These are phyloP conservation scores for Cochlearius cochlearius DNA, from an alignment of 2,113 vertebrate genomes.

Conservation along the genomic window DNA sequence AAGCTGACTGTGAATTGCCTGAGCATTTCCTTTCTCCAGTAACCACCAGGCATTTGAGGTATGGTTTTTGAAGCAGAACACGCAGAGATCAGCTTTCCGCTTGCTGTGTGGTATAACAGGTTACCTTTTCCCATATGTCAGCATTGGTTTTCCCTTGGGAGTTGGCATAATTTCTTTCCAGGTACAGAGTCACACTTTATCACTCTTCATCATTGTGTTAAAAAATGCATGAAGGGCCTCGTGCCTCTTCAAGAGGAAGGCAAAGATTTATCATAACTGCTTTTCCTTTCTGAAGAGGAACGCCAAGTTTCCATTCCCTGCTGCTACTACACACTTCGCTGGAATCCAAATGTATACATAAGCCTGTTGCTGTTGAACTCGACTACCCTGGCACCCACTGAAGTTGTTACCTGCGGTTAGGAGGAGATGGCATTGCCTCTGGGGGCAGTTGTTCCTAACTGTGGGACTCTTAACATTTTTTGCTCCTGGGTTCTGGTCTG, in stretches of 20 bases:
- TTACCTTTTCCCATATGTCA: background rate
- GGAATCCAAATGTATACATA: background rate
- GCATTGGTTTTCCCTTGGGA: background rate
- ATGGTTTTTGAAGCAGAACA: background rate
- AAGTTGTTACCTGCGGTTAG: background rate
- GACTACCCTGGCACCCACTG: background rate
- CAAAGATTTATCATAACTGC: background rate
- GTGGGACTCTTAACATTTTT: background rate
- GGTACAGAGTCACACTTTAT: background rate
- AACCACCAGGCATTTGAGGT: background rate
- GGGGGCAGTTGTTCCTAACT: background rate
- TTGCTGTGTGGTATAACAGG: background rate
- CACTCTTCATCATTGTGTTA: background rate
- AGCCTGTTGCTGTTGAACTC: background rate
- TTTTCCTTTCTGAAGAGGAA: background rate
- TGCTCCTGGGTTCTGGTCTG: background rate
- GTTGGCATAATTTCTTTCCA: background rate
- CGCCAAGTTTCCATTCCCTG: background rate
- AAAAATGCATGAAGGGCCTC: background rate
- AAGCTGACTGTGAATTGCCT: background rate
- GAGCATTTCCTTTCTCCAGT: background rate
- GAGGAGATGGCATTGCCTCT: background rate
- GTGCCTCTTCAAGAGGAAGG: background rate
- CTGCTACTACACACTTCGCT: background rate
- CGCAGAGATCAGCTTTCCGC: background rate